Conservation (phyloP, 2,113 vertebrate species). For the Isichthys henryi region DNA sequence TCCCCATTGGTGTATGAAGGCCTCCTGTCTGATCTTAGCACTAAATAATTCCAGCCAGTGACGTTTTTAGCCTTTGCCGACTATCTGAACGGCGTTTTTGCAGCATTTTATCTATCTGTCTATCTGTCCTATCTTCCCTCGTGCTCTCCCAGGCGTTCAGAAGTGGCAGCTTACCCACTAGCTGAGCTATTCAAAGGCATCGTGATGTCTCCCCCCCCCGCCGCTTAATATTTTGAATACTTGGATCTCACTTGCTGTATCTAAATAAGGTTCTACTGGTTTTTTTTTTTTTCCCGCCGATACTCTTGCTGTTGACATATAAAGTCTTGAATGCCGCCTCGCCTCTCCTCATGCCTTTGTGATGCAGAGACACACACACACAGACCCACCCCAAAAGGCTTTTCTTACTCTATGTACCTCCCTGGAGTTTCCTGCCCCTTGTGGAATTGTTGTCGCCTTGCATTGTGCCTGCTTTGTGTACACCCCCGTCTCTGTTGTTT, state of each 20-base stretch:
- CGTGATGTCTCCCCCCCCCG: not conserved
- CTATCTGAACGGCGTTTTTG: not conserved
- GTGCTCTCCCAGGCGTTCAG: not conserved
- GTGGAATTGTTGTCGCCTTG: not conserved
- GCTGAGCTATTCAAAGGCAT: not conserved
- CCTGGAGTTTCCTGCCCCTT: not conserved
- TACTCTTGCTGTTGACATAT: not conserved
- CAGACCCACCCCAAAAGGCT: not conserved
- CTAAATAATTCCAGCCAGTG: constrained; percentile 27
- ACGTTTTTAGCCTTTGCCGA: not conserved
- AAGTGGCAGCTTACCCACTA: not conserved
- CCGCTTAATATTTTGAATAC: constrained; percentile 12
- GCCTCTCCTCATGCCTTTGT: not conserved
- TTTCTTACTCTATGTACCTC: not conserved
- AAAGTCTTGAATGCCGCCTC: not conserved
- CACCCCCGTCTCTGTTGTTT: not conserved
- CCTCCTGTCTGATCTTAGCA: constrained; percentile 42
- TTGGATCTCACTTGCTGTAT: not conserved
- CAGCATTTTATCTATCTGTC: not conserved
- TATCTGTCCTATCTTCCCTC: not conserved
- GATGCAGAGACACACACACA: not conserved
- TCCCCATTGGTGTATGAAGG: constrained; percentile 45
- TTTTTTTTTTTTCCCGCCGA: not conserved
- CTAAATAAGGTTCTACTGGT: constrained; percentile 7
- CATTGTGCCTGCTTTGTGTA: not conserved